Evolutionary conservation across 2,797 vertebrate species (phyloP).

Genomic region (Anniella stebbinsi): DNA sequence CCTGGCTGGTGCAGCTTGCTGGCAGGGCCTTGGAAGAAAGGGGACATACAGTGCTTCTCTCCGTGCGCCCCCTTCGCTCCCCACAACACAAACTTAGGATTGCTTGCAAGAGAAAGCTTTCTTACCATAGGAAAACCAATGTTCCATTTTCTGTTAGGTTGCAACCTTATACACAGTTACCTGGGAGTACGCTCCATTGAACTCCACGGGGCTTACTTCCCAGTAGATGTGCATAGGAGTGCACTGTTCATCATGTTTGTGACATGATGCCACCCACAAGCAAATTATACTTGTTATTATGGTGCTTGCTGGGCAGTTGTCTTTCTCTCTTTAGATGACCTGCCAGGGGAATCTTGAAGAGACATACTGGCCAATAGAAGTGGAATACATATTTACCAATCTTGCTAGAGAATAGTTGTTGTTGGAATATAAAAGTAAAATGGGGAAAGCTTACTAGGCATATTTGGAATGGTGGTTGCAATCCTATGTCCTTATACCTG

Average conservation of each 20-base stretch:
- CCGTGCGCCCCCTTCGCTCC: too few species aligned
- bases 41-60: background rate
- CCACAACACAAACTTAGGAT: too few species aligned
- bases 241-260: background rate
- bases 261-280: background rate
- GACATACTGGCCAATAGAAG: background rate
- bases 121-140: background rate
- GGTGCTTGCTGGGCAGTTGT: background rate
- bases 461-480: background rate
- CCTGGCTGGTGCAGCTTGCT: background rate
- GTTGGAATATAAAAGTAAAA: background rate
- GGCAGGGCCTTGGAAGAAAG: background rate
- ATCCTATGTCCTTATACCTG: background rate
- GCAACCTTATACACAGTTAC: background rate
- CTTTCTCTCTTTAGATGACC: background rate
- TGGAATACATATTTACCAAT: background rate
- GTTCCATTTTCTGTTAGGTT: too few species aligned
- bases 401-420: background rate
- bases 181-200: background rate
- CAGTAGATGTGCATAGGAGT: background rate
- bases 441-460: background rate
- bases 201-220: too few species aligned
- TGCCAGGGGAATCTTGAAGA: slow-evolving; percentile 8
- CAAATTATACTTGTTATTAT: slow-evolving; percentile 11
- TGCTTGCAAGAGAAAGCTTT: background rate